Evolutionary conservation across 2,113 vertebrate genomes (phyloP).

Genomic region (Chlamydotis undulata): DNA sequence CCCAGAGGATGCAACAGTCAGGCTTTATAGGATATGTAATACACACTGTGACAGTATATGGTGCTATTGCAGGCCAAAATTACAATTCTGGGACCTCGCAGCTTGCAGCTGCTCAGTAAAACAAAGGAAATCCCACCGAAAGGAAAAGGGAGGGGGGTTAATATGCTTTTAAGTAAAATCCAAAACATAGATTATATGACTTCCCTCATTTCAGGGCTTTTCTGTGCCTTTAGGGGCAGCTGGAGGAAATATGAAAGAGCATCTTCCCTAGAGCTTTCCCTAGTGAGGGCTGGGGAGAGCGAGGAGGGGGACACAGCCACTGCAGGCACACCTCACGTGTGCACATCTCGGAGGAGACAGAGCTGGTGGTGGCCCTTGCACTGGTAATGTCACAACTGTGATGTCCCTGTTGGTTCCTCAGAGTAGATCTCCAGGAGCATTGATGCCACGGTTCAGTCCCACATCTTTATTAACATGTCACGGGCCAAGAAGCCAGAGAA

Average conservation of each 20-base stretch:
- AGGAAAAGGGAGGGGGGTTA: not conserved
- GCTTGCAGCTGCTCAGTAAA: constrained; percentile 56
- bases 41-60: not conserved
- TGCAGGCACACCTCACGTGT: not conserved
- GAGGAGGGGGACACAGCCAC: not conserved
- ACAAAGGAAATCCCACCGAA: constrained; percentile 48
- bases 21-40: constrained; percentile 44
- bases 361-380: not conserved
- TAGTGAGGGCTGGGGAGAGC: not conserved
- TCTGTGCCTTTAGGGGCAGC: not conserved
- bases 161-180: constrained; percentile 8
- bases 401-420: fast-evolving
- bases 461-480: fast-evolving
- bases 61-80: constrained; percentile 30
- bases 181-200: constrained; percentile 26
- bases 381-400: not conserved
- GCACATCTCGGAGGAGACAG: not conserved
- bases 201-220: constrained; percentile 22
- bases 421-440: not conserved
- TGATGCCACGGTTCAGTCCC: not conserved
- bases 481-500: not conserved
- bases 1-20: constrained; percentile 27
- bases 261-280: not conserved
- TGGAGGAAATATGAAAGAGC: constrained; percentile 24
- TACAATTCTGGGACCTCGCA: constrained; percentile 43